Base-by-base conservation (phyloP, 2,797 vertebrate genomes). In the Triplophysa yarkandensis region DNA sequence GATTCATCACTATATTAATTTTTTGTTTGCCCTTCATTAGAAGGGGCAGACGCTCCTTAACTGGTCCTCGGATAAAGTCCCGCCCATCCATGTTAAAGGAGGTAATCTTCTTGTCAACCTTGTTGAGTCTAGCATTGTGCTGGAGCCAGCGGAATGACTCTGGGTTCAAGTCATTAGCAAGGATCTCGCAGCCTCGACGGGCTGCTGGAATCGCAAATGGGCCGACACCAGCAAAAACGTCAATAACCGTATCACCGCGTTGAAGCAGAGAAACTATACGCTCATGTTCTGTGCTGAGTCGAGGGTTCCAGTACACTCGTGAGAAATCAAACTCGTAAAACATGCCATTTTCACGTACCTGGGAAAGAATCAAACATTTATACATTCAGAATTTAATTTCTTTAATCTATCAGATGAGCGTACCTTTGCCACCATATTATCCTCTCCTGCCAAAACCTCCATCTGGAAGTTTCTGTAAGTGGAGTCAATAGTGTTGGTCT, bases 141-240 rank as follows among this genome's bases (percentile, higher is more conserved):
- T 93, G 85, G 1, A 99, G 90, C 97, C 97, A 99, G 48, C 77
- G 83, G 87, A 94, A 89, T 10, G 97, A 97, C 46, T 96, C 95
- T 0, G 97, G 97, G 88, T 99, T 99, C 39, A 99, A 94, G 81
- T 99, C 98, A 0, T 99, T 99, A 68, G 98, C 98, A 13, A 95
- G 86, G 2, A 98, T 94, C 0, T 36, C 85, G 75, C 95, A 96
- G 4, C 89, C 93, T 0, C 86, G 89, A 76, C 90, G 94, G 21
- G 96, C 96, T 0, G 92, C 95, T 0, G 96, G 96, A 60, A 99
- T 76, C n/a, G 94, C 91, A 6, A 99, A 99, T 0, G 98, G 98
- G 2, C 98, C 98, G 0, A 98, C 90, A 0, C 98, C 98, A 0
- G 98, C 96, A 3, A 98, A 99, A 77, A 98, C 93, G 0, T 99